Base-by-base conservation (phyloP, 2,113 vertebrate genomes). In the Alectura lathami region DNA sequence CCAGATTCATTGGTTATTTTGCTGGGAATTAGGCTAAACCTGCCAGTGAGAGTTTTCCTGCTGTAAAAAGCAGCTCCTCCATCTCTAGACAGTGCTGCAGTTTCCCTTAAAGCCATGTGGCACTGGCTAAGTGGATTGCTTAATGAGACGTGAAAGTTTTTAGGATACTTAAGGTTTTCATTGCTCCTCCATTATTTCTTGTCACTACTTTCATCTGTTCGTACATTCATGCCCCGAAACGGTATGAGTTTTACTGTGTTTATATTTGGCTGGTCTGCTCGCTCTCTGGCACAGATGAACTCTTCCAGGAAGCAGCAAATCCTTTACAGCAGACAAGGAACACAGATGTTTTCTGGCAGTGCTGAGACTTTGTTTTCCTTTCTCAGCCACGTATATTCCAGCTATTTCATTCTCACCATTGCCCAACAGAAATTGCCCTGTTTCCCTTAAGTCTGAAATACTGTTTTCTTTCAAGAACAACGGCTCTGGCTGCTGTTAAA, bases 91-190 rank as follows among this genome's bases (percentile, higher is more conserved):
- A 5, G 45, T 1, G 3, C 87, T 4, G 0, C 5, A 0, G 53
- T 26, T 66, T 73, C 75, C 82, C 70, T 62, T 54, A 11, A 10
- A 40, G 83, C 82, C 88, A n/a, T 0, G 0, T 10, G 1, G 92
- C 13, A 11, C 92, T 91, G 88, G 83, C 60, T 80, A 75, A 81
- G 63, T 24, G 68, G 20, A 72, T 68, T 92, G 89, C 47, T 93
- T 82, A 87, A 91, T 86, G 88, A 93, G 94, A 87, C 17, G 16
- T 68, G 86, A 92, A 86, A 74, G 69, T 80, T 88, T 83, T 32
- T 32, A 69, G 54, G 95, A 88, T 82, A 76, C 93, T 83, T 72
- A 79, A 91, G 70, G 81, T 93, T 93, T 93, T 89, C 26, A 11
- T 43, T 0, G 2, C 32, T 67, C 64, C 91, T 64, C 38, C 13